phyloP scores from a whole-genome alignment of 2,888 invertebrate genomes.

The Amphipoea oculea region DNA sequence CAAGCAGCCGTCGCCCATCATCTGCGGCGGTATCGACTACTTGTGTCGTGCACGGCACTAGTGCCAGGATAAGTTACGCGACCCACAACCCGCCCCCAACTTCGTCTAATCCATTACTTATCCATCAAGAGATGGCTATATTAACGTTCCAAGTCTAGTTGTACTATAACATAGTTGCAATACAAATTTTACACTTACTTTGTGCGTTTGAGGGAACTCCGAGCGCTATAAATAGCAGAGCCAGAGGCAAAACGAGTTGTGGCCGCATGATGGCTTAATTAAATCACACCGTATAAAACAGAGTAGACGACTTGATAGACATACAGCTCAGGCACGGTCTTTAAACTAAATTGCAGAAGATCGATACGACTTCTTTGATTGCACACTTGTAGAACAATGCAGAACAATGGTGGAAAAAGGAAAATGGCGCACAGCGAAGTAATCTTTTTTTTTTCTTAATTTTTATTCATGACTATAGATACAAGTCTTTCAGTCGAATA shows the following conservation, averaged over 20 bases:
- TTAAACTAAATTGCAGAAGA: background rate
- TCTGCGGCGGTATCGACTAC: conserved; percentile 52
- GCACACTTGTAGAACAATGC: conserved; percentile 46
- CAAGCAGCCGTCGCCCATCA: conserved; percentile 59
- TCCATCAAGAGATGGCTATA: conserved; percentile 2
- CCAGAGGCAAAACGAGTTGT: conserved; percentile 68
- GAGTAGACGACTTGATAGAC: conserved; percentile 9
- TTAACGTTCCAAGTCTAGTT: background rate
- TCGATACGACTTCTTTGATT: conserved; percentile 7
- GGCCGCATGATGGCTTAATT: conserved; percentile 62
- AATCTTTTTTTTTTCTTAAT: background rate
- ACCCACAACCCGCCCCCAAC: background rate
- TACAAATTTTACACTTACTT: conserved; percentile 74
- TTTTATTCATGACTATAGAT: no score
- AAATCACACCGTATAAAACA: conserved; percentile 42
- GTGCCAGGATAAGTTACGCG: conserved; percentile 9
- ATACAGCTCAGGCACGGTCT: conserved; percentile 28
- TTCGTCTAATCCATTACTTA: background rate
- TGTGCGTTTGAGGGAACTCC: conserved; percentile 79
- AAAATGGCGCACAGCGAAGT: conserved; percentile 44
- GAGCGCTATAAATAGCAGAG: conserved; percentile 82
- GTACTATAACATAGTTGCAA: background rate
- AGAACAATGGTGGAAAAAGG: conserved; percentile 14
- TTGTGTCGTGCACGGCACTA: conserved; percentile 16
- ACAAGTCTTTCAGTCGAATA: no score